Conservation (phyloP, 2,888 invertebrate species). For the Anodontia alba region DNA sequence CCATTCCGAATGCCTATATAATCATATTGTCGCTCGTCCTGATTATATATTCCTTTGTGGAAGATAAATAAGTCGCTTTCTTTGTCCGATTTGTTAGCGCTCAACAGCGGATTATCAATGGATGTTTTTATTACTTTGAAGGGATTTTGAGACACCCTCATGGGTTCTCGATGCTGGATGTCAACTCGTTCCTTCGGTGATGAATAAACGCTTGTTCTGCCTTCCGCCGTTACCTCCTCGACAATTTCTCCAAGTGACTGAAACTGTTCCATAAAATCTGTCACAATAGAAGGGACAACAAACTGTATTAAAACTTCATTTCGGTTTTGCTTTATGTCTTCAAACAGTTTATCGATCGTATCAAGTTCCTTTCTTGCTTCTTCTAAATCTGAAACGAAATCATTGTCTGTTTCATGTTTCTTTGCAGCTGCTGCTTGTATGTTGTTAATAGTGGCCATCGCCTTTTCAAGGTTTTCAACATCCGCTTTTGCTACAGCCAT, state of each 20-base stretch:
- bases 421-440: not conserved
- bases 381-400: not conserved
- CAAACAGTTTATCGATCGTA: not conserved
- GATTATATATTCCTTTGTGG: slow-evolving; percentile 1
- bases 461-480: not conserved
- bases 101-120: not conserved
- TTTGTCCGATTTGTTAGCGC: not conserved
- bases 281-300: not conserved
- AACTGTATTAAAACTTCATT: not conserved
- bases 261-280: slow-evolving; percentile 8
- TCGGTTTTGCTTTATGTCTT: not conserved
- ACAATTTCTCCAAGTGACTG: slow-evolving; percentile 1
- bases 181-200: not conserved
- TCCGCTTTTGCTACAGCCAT: not conserved
- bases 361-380: not conserved
- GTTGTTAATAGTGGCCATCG: not conserved
- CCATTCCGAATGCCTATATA: not conserved
- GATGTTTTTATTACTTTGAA: not conserved
- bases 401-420: not conserved
- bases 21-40: not conserved
- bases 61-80: not conserved
- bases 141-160: not conserved
- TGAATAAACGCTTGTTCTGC: not conserved
- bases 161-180: not conserved
- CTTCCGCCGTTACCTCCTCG: not conserved